Evolutionary conservation across 2,888 invertebrate species (phyloP).

Genomic region (Anthrax anthrax): DNA sequence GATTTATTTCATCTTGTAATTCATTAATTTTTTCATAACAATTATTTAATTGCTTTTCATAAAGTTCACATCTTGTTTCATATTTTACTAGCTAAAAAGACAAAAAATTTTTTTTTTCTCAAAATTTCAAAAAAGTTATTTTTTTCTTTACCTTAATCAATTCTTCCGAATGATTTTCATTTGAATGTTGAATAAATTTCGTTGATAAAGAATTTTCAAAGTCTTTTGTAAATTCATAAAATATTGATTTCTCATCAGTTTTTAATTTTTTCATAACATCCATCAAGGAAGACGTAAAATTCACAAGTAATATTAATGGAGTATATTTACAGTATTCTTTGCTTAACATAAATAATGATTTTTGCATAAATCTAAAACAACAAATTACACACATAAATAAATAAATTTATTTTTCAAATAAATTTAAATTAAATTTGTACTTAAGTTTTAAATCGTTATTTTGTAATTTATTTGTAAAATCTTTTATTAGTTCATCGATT

Average conservation of each 20-base stretch:
- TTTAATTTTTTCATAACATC: slow-evolving; percentile 17
- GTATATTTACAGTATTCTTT: slow-evolving; percentile 33
- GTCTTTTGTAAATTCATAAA: slow-evolving; percentile 1
- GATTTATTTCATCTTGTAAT: slow-evolving; percentile 22
- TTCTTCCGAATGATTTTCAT: slow-evolving; percentile 15
- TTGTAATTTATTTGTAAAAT: slow-evolving; percentile 21
- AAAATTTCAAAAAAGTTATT: neutral
- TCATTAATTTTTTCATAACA: slow-evolving; percentile 18
- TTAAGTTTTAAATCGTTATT: slow-evolving; percentile 24
- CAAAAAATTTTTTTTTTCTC: neutral
- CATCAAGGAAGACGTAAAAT: slow-evolving; percentile 26
- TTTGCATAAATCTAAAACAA: slow-evolving; percentile 23
- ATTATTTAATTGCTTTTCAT: slow-evolving; percentile 23
- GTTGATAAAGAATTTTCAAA: slow-evolving; percentile 14
- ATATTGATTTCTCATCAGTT: slow-evolving; percentile 4
- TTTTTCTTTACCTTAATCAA: slow-evolving; percentile 17
- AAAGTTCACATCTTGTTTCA: slow-evolving; percentile 25
- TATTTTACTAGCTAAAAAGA: slow-evolving; percentile 23
- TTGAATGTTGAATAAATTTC: slow-evolving; percentile 12
- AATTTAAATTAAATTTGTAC: slow-evolving; percentile 12
- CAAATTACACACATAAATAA: neutral
- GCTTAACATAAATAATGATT: slow-evolving; percentile 22
- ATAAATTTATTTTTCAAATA: neutral
- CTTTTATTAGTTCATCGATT: slow-evolving; percentile 15
- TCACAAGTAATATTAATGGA: slow-evolving; percentile 28